These are phyloP conservation scores for Phasianus colchicus DNA, from an alignment of 2,113 vertebrate species.

Conservation along the genomic window DNA sequence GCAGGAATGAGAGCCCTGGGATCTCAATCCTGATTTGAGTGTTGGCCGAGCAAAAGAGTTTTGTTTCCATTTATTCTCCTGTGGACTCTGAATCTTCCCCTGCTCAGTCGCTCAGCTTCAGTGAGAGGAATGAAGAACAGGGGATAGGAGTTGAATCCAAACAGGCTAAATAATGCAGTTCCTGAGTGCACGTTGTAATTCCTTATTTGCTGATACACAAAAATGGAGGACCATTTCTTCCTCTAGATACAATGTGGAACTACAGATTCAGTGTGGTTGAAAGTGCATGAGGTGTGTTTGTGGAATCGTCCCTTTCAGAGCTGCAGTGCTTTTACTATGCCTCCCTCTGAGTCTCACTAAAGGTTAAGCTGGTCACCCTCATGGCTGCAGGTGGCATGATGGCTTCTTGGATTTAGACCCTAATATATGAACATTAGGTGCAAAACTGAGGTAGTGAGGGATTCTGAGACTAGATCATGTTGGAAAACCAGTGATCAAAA, in stretches of 20 bases:
- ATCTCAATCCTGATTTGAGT: not conserved
- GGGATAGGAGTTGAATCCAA: not conserved
- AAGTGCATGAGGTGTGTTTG: not conserved
- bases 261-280: not conserved
- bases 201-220: not conserved
- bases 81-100: not conserved
- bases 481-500: not conserved
- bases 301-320: not conserved
- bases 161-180: not conserved
- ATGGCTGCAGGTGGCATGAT: not conserved
- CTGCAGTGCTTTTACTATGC: accelerated
- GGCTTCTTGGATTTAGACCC: not conserved
- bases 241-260: not conserved
- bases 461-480: not conserved
- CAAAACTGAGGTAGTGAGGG: not conserved
- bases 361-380: not conserved
- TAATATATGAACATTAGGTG: not conserved
- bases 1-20: not conserved
- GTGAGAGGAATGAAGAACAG: not conserved
- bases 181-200: not conserved
- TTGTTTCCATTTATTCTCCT: not conserved
- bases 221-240: not conserved
- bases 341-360: not conserved
- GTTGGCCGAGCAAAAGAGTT: not conserved
- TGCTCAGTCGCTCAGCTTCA: not conserved